These are phyloP conservation scores for Drosophila santomea DNA, from an alignment of 1,140 invertebrate genomes.

Conservation along the genomic window DNA sequence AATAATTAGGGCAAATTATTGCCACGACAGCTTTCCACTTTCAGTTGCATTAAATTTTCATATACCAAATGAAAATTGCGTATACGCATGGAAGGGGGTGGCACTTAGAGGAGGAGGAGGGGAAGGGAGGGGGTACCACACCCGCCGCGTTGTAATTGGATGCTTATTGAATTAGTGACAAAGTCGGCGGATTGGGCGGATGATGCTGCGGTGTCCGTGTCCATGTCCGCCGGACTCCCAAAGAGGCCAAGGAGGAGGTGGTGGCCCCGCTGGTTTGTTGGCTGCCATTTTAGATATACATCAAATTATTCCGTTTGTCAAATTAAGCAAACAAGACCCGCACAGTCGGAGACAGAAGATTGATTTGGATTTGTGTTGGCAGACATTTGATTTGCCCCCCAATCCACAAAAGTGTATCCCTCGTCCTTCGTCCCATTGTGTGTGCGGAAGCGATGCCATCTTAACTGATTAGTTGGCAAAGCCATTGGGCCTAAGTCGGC, in stretches of 20 bases:
- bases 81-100: constrained; percentile 29
- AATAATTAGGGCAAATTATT: constrained; percentile 68
- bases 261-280: constrained; percentile 49
- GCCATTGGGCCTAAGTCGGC: constrained; percentile 41
- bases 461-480: constrained; percentile 52
- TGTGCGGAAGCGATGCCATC: constrained; percentile 25
- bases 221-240: background rate
- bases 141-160: constrained; percentile 76
- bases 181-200: constrained; percentile 44
- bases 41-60: constrained; percentile 73
- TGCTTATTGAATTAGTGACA: constrained; percentile 81
- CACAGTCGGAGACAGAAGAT: constrained; percentile 55
- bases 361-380: constrained; percentile 68
- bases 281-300: constrained; percentile 78
- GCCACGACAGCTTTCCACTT: constrained; percentile 36
- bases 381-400: constrained; percentile 50
- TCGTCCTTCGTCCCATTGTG: constrained; percentile 9
- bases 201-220: constrained; percentile 11
- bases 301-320: constrained; percentile 83
- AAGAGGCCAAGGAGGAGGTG: background rate
- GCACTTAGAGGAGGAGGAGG: constrained; percentile 1
- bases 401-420: constrained; percentile 33
- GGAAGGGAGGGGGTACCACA: constrained; percentile 3
- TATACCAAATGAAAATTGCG: constrained; percentile 64
- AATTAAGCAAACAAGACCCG: constrained; percentile 78